Percentiles rank a stretch among this genome's conserved stretches.
phyloP scores from a whole-genome alignment of 2,113 vertebrate species.

The Sylvilagus bachmani region DNA sequence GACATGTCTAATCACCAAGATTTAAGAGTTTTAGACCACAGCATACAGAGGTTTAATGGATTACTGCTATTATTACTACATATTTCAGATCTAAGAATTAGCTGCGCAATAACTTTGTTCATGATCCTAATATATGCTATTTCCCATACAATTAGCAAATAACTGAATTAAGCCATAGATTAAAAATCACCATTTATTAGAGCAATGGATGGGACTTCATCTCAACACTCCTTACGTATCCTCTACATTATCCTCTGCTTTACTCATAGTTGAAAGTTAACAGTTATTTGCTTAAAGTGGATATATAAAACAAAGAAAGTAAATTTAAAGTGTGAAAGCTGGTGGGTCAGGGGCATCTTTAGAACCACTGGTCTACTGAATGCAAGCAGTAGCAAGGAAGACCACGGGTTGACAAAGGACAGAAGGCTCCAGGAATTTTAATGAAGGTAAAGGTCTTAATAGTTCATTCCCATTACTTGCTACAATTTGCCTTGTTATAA shows the following conservation, averaged over 20 bases:
- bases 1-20: neutral
- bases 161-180: slow-evolving; percentile 17
- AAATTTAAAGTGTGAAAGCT: slow-evolving; percentile 16
- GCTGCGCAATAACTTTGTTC: neutral
- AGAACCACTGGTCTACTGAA: slow-evolving; percentile 12
- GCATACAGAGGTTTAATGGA: neutral
- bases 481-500: slow-evolving; percentile 42
- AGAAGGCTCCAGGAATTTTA: slow-evolving; percentile 48
- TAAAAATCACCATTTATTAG: neutral
- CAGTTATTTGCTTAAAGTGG: neutral
- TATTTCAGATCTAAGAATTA: neutral
- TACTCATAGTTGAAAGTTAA: neutral
- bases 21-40: neutral
- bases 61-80: neutral
- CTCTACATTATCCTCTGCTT: neutral
- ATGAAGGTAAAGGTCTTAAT: slow-evolving; percentile 51
- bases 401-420: slow-evolving; percentile 1
- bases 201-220: neutral
- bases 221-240: neutral
- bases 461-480: slow-evolving; percentile 62
- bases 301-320: slow-evolving; percentile 9
- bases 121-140: neutral
- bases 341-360: neutral
- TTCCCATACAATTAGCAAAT: slow-evolving; percentile 22
- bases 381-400: neutral